These are phyloP conservation scores for Sterna hirundo DNA, from an alignment of 2,113 vertebrate species.

Conservation along the genomic window DNA sequence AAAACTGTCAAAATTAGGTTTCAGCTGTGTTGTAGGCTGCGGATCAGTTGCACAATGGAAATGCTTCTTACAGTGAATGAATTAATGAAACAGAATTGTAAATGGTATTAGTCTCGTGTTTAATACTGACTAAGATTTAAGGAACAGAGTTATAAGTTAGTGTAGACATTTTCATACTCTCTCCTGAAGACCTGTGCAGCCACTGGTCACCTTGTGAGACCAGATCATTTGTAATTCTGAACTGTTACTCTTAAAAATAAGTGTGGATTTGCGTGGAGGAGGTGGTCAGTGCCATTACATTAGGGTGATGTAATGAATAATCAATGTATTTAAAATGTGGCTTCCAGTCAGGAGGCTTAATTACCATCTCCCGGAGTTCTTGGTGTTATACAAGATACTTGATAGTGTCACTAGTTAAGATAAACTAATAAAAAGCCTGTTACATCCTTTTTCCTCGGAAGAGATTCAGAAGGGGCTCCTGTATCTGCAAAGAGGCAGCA, in stretches of 20 bases:
- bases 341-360: background rate
- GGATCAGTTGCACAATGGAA: accelerated
- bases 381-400: accelerated
- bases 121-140: background rate
- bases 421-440: background rate
- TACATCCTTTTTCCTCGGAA: background rate
- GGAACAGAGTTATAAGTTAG: background rate
- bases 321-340: accelerated
- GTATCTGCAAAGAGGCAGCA: background rate
- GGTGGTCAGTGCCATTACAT: background rate
- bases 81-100: background rate
- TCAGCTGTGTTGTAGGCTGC: background rate
- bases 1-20: background rate
- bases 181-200: background rate
- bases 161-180: background rate
- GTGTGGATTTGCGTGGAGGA: background rate
- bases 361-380: background rate
- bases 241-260: background rate
- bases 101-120: background rate
- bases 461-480: background rate
- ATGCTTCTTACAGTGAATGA: background rate
- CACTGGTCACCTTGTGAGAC: background rate
- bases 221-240: background rate
- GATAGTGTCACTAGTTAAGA: no score
- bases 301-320: accelerated